Base-by-base conservation (phyloP, 2,797 vertebrate species). In the Capromys pilorides region DNA sequence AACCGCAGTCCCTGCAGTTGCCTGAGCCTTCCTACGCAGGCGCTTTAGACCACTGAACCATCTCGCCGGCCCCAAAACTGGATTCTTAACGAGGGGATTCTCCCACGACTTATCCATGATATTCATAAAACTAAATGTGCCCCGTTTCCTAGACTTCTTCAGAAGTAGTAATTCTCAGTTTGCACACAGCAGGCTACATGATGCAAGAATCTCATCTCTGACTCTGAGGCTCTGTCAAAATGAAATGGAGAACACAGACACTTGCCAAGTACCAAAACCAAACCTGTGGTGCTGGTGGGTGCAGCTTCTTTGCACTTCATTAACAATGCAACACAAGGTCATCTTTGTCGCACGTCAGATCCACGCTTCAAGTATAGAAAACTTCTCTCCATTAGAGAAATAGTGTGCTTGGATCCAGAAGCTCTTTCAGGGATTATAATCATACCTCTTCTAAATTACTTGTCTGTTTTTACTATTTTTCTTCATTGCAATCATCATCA, bases 381-480 rank as follows among this genome's bases (percentile, higher is more conserved):
- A 24, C 26, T 19, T 31, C 21, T 75, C 33, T 91, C 33, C 8
- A 39, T 2, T 0, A 57, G 36, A 49, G 51, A 57, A 54, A 45
- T 18, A 31, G 11, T 87, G 89, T 67, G 2, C 6, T 62, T 62
- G 24, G 45, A 49, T 36, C 49, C 14, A 73, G 71, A 36, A 89
- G 14, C 41, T 19, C 19, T 80, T 80, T 49, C 1, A 13, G 59
- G 13, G 22, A 45, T 64, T 93, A 21, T 80, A 33, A 28, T 57
- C 66, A 78, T 5, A 90, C 5, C 18, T 94, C 88, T 87, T 86
- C n/a, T 67, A 91, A 92, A 84, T 41, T 9, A 91, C 51, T n/a
- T 90, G 4, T 41, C 45, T 14, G 5, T 73, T 95, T 84, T 77
- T 41, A 59, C 75, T 91, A 10, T 73, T 84, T 22, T 88, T 88